Percentiles rank a stretch among this genome's conserved stretches.
Evolutionary conservation across 1,140 invertebrate genomes (phyloP).

Genomic region (Drosophila kurseongensis): DNA sequence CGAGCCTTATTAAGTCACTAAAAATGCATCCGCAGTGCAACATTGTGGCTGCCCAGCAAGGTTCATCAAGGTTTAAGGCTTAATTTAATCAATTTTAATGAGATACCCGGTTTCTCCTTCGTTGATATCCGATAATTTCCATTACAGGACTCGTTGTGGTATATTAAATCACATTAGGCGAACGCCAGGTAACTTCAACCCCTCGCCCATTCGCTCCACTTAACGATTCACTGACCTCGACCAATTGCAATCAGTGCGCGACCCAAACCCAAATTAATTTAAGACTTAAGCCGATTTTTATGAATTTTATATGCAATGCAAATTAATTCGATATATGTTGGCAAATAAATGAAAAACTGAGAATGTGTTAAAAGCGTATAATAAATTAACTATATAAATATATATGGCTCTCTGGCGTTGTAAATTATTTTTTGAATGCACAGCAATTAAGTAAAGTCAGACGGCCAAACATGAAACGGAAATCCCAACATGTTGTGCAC

Average conservation of each 20-base stretch:
- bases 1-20: slow-evolving; percentile 65
- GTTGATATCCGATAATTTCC: not conserved
- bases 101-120: not conserved
- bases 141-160: not conserved
- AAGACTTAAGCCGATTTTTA: slow-evolving; percentile 63
- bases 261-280: slow-evolving; percentile 50
- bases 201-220: too few relatives aligned
- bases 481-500: slow-evolving; percentile 53
- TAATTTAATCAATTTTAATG: slow-evolving; percentile 10
- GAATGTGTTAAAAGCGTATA: slow-evolving; percentile 60
- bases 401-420: slow-evolving; percentile 18
- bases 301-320: slow-evolving; percentile 43
- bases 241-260: slow-evolving; percentile 29
- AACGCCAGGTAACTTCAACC: not conserved
- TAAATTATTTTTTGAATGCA: slow-evolving; percentile 53
- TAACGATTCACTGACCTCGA: slow-evolving; percentile 3
- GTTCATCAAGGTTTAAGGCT: slow-evolving; percentile 21
- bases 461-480: slow-evolving; percentile 50
- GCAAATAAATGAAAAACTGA: slow-evolving; percentile 22
- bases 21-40: slow-evolving; percentile 32
- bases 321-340: slow-evolving; percentile 51
- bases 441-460: slow-evolving; percentile 54
- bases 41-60: not conserved
- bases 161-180: slow-evolving; percentile 39
- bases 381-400: slow-evolving; percentile 64